phyloP scores from a whole-genome alignment of 2,888 invertebrate genomes.

The Kryphioiulus occultus region DNA sequence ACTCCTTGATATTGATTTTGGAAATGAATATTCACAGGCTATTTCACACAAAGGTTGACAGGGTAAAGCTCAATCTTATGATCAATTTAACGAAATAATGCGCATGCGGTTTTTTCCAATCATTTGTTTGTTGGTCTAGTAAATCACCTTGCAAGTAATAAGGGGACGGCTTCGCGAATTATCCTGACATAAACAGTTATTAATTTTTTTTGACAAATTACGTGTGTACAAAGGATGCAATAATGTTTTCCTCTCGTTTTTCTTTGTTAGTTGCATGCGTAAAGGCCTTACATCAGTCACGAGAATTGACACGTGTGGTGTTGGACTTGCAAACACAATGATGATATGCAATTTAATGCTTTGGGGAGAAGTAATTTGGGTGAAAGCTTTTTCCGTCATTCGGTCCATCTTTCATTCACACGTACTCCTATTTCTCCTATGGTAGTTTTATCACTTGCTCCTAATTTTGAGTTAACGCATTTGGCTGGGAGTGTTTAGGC shows the following conservation, averaged over 20 bases:
- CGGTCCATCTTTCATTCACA: constrained; percentile 27
- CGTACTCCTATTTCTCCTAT: neutral
- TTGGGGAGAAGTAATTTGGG: constrained; percentile 30
- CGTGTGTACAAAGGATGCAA: constrained; percentile 32
- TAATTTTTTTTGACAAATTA: constrained; percentile 33
- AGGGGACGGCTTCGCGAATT: constrained; percentile 22
- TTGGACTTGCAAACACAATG: constrained; percentile 43
- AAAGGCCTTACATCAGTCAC: constrained; percentile 32
- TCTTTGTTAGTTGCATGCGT: constrained; percentile 35
- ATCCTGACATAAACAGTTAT: constrained; percentile 38
- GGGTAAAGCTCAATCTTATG: neutral
- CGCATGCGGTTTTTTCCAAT: neutral
- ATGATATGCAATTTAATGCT: constrained; percentile 42
- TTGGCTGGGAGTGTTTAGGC: neutral
- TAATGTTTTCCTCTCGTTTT: constrained; percentile 14
- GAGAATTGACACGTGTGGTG: constrained; percentile 9
- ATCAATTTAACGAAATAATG: constrained; percentile 20
- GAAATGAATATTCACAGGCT: neutral
- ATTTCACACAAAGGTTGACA: neutral
- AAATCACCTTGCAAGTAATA: neutral
- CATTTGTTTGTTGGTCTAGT: constrained; percentile 18
- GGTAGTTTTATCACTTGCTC: neutral
- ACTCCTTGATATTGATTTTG: neutral
- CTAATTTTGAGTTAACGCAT: constrained; percentile 19
- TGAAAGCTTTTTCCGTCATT: constrained; percentile 45